phyloP scores from a whole-genome alignment of 2,797 vertebrate species.

The Phrynocephalus vlangalii region DNA sequence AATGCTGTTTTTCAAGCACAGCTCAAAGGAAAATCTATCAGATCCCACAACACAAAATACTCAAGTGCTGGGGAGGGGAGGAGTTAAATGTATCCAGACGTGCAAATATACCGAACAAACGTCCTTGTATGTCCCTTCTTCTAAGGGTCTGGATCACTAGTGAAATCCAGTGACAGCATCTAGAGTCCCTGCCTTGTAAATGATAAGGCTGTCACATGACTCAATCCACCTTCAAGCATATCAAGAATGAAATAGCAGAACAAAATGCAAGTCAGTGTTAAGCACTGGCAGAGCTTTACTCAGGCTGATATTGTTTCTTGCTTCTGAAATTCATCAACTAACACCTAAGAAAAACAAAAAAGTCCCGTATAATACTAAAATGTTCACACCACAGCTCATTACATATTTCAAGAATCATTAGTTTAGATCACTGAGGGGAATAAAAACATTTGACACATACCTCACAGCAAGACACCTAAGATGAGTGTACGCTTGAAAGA shows the following conservation, averaged over 20 bases:
- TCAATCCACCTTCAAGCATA: background rate
- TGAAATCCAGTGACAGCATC: constrained; percentile 53
- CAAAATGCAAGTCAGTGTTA: background rate
- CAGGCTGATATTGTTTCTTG: background rate
- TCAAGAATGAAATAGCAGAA: background rate
- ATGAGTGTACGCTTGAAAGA: no score
- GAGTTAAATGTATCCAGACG: constrained; percentile 61
- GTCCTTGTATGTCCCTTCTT: constrained; percentile 38
- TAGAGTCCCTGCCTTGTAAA: constrained; percentile 38
- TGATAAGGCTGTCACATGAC: background rate
- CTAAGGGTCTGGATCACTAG: constrained; percentile 46
- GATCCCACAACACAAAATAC: background rate
- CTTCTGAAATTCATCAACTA: background rate
- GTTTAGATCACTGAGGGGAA: background rate
- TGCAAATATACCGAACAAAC: constrained; percentile 43
- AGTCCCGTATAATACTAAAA: no score
- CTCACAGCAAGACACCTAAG: no score
- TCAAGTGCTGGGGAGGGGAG: background rate
- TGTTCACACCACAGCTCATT: no score
- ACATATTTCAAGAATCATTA: background rate
- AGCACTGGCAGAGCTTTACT: background rate
- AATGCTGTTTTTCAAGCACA: no score
- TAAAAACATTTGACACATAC: no score
- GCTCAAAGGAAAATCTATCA: no score
- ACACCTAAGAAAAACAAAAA: background rate